phyloP scores from a whole-genome alignment of 2,797 vertebrate species.

The Urophycis tenuis region DNA sequence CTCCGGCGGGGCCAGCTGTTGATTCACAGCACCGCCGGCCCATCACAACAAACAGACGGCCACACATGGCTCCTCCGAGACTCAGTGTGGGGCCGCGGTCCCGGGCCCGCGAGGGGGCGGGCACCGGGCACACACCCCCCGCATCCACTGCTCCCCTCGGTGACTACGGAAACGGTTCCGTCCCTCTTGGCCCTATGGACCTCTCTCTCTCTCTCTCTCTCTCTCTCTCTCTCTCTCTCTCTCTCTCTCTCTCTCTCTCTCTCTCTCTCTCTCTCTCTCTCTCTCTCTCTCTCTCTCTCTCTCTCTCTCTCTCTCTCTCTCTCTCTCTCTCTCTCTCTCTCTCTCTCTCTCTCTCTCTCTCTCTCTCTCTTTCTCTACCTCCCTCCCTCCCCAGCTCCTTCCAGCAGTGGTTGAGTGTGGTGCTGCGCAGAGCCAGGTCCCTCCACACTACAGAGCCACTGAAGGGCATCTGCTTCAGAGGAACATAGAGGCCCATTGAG shows the following conservation, averaged over 20 bases:
- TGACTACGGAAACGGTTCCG: constrained; percentile 65
- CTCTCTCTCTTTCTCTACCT: constrained; percentile 13
- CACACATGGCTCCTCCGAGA: constrained; percentile 52
- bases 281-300: constrained; percentile 5
- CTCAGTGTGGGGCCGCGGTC: constrained; percentile 47
- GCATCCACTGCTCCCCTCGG: too few relatives aligned
- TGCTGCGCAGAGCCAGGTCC: constrained; percentile 31
- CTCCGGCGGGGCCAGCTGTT: constrained; percentile 64
- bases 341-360: constrained; percentile 50
- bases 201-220: constrained; percentile 50
- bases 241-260: constrained; percentile 24
- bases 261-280: not conserved
- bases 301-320: constrained; percentile 13
- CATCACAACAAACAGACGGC: constrained; percentile 68
- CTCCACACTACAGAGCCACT: constrained; percentile 47
- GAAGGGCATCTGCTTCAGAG: constrained; percentile 44
- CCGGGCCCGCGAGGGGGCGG: too few relatives aligned
- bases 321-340: constrained; percentile 25
- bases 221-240: constrained; percentile 29
- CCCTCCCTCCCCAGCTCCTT: not conserved
- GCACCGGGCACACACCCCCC: too few relatives aligned
- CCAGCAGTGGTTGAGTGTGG: constrained; percentile 25
- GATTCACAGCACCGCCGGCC: constrained; percentile 65
- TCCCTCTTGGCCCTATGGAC: constrained; percentile 45
- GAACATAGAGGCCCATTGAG: constrained; percentile 64